Evolutionary conservation across 2,113 vertebrate species (phyloP), one percentile per base, ranked within the genome.

Genomic region (Tetrax tetrax): DNA sequence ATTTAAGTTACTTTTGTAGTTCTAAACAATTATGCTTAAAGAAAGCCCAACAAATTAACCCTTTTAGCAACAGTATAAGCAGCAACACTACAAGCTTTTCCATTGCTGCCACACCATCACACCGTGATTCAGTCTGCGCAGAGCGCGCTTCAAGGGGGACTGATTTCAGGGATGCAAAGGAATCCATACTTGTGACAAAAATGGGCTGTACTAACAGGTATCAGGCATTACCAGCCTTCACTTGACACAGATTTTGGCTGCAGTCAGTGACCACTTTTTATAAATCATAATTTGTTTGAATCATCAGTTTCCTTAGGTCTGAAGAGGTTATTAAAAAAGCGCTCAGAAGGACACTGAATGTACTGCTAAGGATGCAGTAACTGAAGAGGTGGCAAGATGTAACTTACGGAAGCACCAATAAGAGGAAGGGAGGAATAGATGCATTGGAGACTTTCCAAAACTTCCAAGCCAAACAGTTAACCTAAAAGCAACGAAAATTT

Each of bases 391-490:
- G 43, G 6, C 8, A 47, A 57, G 37, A 22, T 5, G 15, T 8
- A 88, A 98, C 98, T 98, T 97, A 99, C 98, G 98, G 98, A 50
- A 99, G 98, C 0, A 82, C 94, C 8, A 83, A 51, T 80, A 99
- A 90, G 33, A 99, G 98, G 66, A 98, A 97, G 7, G 97, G 96
- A 12, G 98, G 98, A 84, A 98, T 94, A 35, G 97, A 96, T 29
- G 80, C 47, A 59, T 94, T 97, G 61, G 98, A 97, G 31, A 97
- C 89, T 10, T 96, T 37, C 98, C 98, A 98, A 93, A 98, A 98
- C 88, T 98, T 98, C 98, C 98, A 98, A 12, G 98, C 98, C 95
- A 98, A 94, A 93, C 98, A 99, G 70, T 98, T 98, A 63, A 98
- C 84, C 98, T 99, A 96, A 80, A 98, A 97, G 54, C 66, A 83